Base-by-base conservation (phyloP, 2,888 invertebrate species). In the Hypomecis atomaria region DNA sequence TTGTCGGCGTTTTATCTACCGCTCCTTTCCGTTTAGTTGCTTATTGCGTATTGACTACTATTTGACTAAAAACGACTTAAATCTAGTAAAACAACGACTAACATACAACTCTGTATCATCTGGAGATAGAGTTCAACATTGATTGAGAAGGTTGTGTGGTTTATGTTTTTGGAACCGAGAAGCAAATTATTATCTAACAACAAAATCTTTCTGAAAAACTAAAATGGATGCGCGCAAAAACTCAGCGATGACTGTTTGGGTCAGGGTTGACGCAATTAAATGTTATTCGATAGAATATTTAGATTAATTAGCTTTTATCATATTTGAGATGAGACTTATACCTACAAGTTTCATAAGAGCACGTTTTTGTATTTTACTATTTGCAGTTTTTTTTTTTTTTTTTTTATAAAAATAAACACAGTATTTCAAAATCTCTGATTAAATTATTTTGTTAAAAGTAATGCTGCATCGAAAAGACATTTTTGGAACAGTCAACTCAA, bases 1-100 rank as follows among this genome's bases (percentile, higher is more conserved):
- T 90, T 90, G 90, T 88, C 88, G 87, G 86, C 84, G 79, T 90
- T 91, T 91, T 89, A 92, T 91, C 91, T 87, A 86, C 90, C 88
- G 90, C 90, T 90, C 81, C 90, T 91, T 90, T 87, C 89, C 89
- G 90, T 89, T 92, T 88, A 87, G 86, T 81, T 88, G 87, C 79
- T 82, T 86, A 87, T 89, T 83, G 85, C 83, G 78, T 83, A 74
- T 71, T 69, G 71, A 75, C 75, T 76, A 71, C 65, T 38, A 61
- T 43, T 49, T 13, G 5, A 65, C 53, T 62, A 57, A 40, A 57
- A 57, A 38, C 4, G 45, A 11, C 58, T 0, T 71, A 77, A 49
- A 0, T 37, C 1, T 13, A 10, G 0, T 3, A 0, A 5, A 0
- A 1, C 6, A 11, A 11, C 40, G 62, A 5, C 6, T 0, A 0